Percentiles rank a stretch among this genome's conserved stretches.
These are phyloP conservation scores for Rhegmatorhina hoffmannsi DNA, from an alignment of 2,113 vertebrate genomes.

Conservation along the genomic window DNA sequence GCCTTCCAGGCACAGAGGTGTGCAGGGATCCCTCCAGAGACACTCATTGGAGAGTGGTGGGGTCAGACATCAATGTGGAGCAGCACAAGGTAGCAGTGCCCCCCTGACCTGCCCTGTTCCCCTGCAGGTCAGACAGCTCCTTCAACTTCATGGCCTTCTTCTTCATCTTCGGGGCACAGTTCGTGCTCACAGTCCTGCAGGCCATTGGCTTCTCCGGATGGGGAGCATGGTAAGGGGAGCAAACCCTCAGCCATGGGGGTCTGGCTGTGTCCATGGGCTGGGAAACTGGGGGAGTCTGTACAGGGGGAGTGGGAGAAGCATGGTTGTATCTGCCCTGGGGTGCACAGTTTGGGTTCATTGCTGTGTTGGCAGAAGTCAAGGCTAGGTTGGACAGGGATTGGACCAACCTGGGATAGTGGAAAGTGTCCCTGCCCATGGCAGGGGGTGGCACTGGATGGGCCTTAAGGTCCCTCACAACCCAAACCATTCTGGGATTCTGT, in stretches of 20 bases:
- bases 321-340: not conserved
- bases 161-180: constrained; percentile 92
- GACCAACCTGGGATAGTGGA: not conserved
- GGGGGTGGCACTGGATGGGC: not conserved
- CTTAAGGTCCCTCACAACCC: not conserved
- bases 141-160: constrained; percentile 98
- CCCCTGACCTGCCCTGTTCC: not conserved
- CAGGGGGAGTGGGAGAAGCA: not conserved
- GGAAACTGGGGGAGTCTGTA: not conserved
- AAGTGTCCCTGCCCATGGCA: not conserved
- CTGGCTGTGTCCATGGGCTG: not conserved
- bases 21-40: not conserved
- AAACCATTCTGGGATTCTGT: not conserved
- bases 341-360: not conserved
- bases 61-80: not conserved
- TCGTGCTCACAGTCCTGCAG: constrained; percentile 85
- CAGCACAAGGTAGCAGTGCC: not conserved
- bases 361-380: not conserved
- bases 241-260: not conserved
- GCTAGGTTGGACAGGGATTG: not conserved
- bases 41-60: not conserved
- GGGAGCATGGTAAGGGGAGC: constrained; percentile 89
- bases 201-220: constrained; percentile 84
- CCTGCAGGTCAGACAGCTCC: constrained; percentile 89
- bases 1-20: not conserved